Evolutionary conservation across 2,113 vertebrate species (phyloP).

Genomic region (Meles meles): DNA sequence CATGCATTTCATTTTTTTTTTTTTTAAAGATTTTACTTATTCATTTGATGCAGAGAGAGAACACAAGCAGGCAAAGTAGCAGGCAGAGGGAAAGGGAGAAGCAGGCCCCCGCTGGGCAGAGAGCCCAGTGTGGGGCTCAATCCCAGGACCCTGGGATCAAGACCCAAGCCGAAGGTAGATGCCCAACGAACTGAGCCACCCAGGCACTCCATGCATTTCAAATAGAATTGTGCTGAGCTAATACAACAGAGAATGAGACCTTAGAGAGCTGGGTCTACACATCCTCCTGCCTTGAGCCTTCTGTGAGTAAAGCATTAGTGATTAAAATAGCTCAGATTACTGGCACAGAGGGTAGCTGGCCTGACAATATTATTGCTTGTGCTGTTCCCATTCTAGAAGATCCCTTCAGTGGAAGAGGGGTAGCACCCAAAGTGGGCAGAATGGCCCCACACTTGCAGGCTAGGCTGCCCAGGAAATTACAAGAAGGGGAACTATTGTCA

Average conservation of each 20-base stretch:
- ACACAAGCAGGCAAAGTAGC: not conserved
- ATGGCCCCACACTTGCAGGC: not conserved
- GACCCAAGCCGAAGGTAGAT: not conserved
- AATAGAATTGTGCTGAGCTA: not conserved
- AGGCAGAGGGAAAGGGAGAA: not conserved
- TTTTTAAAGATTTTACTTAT: not conserved
- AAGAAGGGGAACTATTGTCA: not conserved
- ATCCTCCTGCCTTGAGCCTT: not conserved
- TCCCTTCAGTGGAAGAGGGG: not conserved
- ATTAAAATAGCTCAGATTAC: not conserved
- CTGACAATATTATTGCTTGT: not conserved
- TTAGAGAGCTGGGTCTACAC: not conserved
- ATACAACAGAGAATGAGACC: not conserved
- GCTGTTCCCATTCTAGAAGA: not conserved
- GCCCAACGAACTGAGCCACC: not conserved
- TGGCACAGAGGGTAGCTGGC: not conserved
- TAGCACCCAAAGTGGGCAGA: not conserved
- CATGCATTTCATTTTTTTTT: too few species aligned
- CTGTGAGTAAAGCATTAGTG: not conserved
- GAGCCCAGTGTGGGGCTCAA: not conserved
- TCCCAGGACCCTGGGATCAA: not conserved
- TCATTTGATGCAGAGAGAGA: not conserved
- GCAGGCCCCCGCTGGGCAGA: too few species aligned
- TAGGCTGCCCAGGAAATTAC: not conserved
- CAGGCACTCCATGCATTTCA: not conserved